Evolutionary conservation across 2,888 invertebrate species (phyloP), one percentile per base, ranked within the genome.

Genomic region (Didymodactylos carnosus): DNA sequence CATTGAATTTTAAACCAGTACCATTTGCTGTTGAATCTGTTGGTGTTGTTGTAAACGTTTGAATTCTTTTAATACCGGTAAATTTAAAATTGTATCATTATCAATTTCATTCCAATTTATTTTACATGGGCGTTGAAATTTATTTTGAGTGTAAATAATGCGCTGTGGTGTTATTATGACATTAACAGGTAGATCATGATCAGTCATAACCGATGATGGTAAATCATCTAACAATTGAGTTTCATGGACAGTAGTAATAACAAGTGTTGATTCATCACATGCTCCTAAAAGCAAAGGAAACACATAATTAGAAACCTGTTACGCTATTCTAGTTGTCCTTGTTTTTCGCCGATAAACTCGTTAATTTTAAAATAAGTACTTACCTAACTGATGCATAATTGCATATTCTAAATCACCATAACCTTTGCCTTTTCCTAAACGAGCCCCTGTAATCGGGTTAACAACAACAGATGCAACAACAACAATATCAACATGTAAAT

Each of bases 391-490:
- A 49, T 39, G 41, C 40, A 74, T 40, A 35, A 74, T 74, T 39
- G 74, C 74, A 43, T 51, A 70, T 40, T 74, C 74, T 16, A 74
- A 46, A 14, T 74, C 74, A 25, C 49, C 71, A 46, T 70, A 74
- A 25, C 74, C 74, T 35, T 43, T 71, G 13, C 74, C 74, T 70
- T 74, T 74, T n/a, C 74, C 74, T 43, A 74, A 27, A n/a, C 74
- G 70, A 27, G 74, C 71, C 16, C 74, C 74, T n/a, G 71, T 74
- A n/a, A 39, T 71, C 25, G 74, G 74, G 40, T 70, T 70, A 23
- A 74, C 74, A 35, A 71, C 71, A 71, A 74, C 74, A 71, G 70
- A 70, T 16, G 49, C 74, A 19, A 74, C 71, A 19, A 74, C 71
- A 29, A 74, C 41, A 23, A 74, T 29, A 51, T 74, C 74, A 40